phyloP scores from a whole-genome alignment of 2,888 invertebrate genomes.

The Agrilus biguttatus region DNA sequence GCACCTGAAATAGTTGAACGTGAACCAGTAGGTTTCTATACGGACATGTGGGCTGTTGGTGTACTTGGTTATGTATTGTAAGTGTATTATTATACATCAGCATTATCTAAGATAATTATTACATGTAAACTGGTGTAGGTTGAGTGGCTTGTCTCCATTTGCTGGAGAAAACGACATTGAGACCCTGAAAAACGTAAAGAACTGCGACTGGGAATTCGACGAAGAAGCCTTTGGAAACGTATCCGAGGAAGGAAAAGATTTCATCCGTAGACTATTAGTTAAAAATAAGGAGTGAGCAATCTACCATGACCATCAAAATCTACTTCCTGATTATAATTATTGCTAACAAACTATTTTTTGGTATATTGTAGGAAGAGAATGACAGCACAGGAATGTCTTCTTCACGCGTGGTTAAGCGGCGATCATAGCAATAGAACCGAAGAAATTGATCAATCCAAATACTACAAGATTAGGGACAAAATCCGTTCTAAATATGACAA shows the following conservation, averaged over 20 bases:
- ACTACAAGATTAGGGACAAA: slow-evolving; percentile 74
- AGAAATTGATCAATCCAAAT: slow-evolving; percentile 71
- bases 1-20: slow-evolving; percentile 98
- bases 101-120: slow-evolving; percentile 2
- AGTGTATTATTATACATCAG: slow-evolving; percentile 33
- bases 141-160: slow-evolving; percentile 97
- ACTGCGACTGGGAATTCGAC: slow-evolving; percentile 99
- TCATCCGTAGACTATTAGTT: slow-evolving; percentile 82
- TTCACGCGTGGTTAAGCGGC: slow-evolving; percentile 91
- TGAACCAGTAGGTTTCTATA: slow-evolving; percentile 98
- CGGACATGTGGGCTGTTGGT: slow-evolving; percentile 99
- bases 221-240: slow-evolving; percentile 87
- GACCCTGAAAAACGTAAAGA: slow-evolving; percentile 94
- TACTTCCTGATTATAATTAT: too few relatives aligned
- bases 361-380: slow-evolving; percentile 64
- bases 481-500: slow-evolving; percentile 70
- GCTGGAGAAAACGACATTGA: slow-evolving; percentile 98
- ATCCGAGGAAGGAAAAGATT: slow-evolving; percentile 95
- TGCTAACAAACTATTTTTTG: neutral
- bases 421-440: slow-evolving; percentile 63
- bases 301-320: neutral
- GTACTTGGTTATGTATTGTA: slow-evolving; percentile 96
- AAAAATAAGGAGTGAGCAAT: slow-evolving; percentile 79
- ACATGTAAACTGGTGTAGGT: slow-evolving; percentile 32
- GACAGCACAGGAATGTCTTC: slow-evolving; percentile 94